Percentiles rank a stretch among this genome's conserved stretches.
phyloP scores from a whole-genome alignment of 37 sponge, comb jelly and placozoan genomes.

The Tethya wilhelma region DNA sequence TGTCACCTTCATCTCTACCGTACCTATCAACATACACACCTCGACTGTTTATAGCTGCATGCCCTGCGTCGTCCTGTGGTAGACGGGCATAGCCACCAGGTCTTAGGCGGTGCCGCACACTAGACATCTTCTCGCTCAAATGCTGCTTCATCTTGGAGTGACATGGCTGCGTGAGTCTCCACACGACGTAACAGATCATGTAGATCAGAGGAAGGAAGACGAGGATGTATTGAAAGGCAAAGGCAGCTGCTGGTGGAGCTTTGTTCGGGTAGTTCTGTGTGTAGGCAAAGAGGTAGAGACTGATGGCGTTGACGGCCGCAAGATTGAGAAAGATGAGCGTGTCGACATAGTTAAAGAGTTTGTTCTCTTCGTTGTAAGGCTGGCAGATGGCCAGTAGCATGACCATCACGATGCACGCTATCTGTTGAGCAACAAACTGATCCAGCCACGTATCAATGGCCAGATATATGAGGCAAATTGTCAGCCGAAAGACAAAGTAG shows the following conservation, averaged over 20 bases:
- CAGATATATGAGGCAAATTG: neutral
- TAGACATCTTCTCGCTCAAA: neutral
- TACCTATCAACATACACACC: neutral
- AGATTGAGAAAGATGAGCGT: constrained; percentile 38
- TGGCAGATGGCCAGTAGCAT: constrained; percentile 11
- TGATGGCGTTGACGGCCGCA: constrained; percentile 25
- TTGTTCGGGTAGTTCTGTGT: neutral
- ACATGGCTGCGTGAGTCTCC: neutral
- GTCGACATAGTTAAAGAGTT: constrained; percentile 34
- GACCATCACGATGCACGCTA: constrained; percentile 9
- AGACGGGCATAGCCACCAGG: neutral
- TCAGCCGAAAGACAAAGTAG: constrained; percentile 47
- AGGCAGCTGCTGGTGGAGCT: neutral
- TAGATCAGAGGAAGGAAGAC: constrained; percentile 17
- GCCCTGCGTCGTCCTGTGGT: neutral
- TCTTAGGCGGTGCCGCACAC: neutral
- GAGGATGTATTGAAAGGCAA: constrained; percentile 21
- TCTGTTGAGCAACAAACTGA: constrained; percentile 12
- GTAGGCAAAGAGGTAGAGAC: constrained; percentile 15
- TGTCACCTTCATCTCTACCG: neutral
- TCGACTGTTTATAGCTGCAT: neutral
- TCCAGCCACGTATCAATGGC: neutral
- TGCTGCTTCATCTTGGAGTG: neutral
- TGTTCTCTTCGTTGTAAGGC: constrained; percentile 39
- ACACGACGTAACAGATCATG: constrained; percentile 12